phyloP scores from a whole-genome alignment of 30 jellyfish, hydroid and myxozoan genomes.

The Sanderia malayensis region DNA sequence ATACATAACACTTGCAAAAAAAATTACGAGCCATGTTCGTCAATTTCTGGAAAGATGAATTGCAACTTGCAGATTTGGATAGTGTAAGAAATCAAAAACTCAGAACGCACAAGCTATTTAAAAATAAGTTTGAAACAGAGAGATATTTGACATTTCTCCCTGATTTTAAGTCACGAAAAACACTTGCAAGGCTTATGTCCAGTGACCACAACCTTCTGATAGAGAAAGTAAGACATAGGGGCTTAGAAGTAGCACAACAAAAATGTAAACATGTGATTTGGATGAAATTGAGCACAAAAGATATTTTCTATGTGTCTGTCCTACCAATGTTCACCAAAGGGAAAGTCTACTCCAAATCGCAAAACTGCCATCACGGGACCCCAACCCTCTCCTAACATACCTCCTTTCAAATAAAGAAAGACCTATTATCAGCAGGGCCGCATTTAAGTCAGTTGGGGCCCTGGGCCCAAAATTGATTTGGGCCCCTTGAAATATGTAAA shows the following conservation, averaged over 20 bases:
- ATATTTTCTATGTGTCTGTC: not conserved
- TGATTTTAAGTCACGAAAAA: not conserved
- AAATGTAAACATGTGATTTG: not conserved
- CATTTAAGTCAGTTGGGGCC: too few species aligned
- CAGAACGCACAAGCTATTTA: not conserved
- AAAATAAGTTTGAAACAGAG: not conserved
- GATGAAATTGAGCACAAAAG: not conserved
- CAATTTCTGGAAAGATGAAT: too few species aligned
- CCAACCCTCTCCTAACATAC: too few species aligned
- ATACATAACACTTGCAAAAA: too few species aligned
- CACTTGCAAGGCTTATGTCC: not conserved
- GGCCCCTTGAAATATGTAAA: too few species aligned
- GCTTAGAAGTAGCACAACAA: not conserved
- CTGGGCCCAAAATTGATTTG: too few species aligned
- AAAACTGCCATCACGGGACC: too few species aligned
- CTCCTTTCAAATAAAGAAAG: too few species aligned
- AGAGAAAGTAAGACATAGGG: not conserved
- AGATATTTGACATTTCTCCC: not conserved
- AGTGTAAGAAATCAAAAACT: not conserved
- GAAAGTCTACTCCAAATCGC: not conserved
- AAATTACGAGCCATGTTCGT: too few species aligned
- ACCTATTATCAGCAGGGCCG: too few species aligned
- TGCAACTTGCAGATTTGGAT: too few species aligned
- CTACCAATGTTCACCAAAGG: not conserved
- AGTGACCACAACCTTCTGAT: not conserved